phyloP scores from a whole-genome alignment of 2,797 vertebrate species.

The Characodon lateralis region DNA sequence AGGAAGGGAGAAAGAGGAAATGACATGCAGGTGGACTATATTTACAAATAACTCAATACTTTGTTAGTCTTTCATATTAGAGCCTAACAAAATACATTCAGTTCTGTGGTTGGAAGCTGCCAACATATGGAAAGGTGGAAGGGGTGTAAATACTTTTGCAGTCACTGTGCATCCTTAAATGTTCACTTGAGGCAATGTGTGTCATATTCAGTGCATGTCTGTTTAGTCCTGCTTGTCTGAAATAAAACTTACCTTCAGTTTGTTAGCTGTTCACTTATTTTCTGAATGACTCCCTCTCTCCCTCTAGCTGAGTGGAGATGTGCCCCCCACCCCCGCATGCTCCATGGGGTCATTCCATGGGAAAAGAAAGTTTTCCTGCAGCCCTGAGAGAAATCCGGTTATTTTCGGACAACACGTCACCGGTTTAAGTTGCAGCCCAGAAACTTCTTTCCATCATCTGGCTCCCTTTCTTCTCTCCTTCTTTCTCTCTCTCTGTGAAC shows the following conservation, averaged over 20 bases:
- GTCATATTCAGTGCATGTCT: too few relatives aligned
- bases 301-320: too few relatives aligned
- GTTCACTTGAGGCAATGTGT: not conserved
- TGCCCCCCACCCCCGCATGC: too few relatives aligned
- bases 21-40: too few relatives aligned
- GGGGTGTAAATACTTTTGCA: not conserved
- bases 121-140: not conserved
- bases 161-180: not conserved
- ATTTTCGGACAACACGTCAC: constrained; percentile 81
- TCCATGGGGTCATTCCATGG: constrained; percentile 69
- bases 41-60: too few relatives aligned
- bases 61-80: not conserved
- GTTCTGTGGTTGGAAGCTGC: not conserved
- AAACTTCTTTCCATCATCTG: constrained; percentile 52
- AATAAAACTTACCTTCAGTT: not conserved
- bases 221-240: not conserved
- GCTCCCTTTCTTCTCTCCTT: not conserved
- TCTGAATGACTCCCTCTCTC: not conserved
- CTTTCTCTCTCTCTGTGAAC: constrained; percentile 24
- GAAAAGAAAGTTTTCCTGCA: constrained; percentile 78
- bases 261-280: not conserved
- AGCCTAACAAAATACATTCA: not conserved
- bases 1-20: too few relatives aligned
- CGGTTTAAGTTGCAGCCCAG: constrained; percentile 69
- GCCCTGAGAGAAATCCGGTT: constrained; percentile 73